Evolutionary conservation across 2,888 invertebrate genomes (phyloP), one percentile per base, ranked within the genome.

Genomic region (Arctia plantaginis): DNA sequence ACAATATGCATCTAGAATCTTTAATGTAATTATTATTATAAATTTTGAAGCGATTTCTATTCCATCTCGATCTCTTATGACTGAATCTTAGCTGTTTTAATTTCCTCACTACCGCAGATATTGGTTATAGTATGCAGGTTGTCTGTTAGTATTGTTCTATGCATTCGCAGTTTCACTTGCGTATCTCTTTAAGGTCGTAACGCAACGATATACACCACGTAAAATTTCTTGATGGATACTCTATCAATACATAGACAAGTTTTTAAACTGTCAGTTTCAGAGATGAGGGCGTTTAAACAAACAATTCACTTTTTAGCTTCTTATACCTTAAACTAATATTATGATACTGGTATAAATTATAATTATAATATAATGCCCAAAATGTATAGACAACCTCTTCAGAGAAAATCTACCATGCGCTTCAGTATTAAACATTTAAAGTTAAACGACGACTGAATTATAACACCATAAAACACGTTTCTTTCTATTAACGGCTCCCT

Each of bases 401-500:
- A 41, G 41, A 41, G 18, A 66, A 41, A 44, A 66, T 30, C 18
- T 27, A 18, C 44, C 44, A 20, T 27, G 18, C 41, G 65, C 35
- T 65, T 35, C 4, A 20, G 33, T 33, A 67, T 67, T 33, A 67
- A 66, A 30, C 62, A 30, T 30, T 59, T 59, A 13, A 44, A 44
- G n/a, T 41, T 47, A 33, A 71, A 7, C 41, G 41, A 64, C 39
- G 47, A 68, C 33, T 62, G 62, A 59, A 67, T 68, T 72, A 68
- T 47, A 23, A 47, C 41, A 33, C 33, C 51, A 69, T 74, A 74
- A 70, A 62, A 44, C 33, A 74, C 69, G 59, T 70, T 59, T 59
- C n/a, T 66, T 44, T 70, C 66, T 62, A 69, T 73, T 41, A 74
- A 71, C 30, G 71, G 67, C 74, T 35, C 44, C 70, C 30, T 39